Conservation (phyloP, 1,140 invertebrate species). For the Nebria ingens region DNA sequence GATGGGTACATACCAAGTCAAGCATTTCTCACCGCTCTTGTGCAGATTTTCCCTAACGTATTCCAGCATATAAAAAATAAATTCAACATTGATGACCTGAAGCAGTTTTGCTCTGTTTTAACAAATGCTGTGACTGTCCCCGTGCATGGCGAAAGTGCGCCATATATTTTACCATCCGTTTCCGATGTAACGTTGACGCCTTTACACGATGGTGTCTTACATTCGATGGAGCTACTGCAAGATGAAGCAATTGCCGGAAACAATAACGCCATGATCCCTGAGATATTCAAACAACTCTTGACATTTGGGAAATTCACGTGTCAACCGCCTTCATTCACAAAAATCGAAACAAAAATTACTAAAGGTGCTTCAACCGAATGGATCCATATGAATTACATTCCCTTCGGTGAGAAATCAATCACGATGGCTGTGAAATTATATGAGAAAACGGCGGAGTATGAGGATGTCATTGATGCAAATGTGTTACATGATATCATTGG, state of each 20-base stretch:
- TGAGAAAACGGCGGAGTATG: conserved; percentile 64
- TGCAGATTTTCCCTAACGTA: conserved; percentile 88
- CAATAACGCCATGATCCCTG: conserved; percentile 59
- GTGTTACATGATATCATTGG: conserved; percentile 69
- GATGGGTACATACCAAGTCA: conserved; percentile 79
- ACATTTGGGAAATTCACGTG: conserved; percentile 64
- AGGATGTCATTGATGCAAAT: conserved; percentile 61
- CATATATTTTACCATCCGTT: conserved; percentile 63
- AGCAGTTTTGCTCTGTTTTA: conserved; percentile 68
- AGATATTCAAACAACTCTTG: conserved; percentile 70
- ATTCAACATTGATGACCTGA: conserved; percentile 66
- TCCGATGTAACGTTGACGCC: conserved; percentile 66
- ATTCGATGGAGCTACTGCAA: conserved; percentile 69
- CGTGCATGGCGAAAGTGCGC: conserved; percentile 69
- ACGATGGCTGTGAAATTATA: conserved; percentile 75
- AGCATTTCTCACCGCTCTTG: conserved; percentile 82
- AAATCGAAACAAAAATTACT: conserved; percentile 40
- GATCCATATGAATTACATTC: conserved; percentile 78
- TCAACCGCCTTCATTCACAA: conserved; percentile 52
- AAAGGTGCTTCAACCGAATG: conserved; percentile 49
- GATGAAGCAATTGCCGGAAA: conserved; percentile 62
- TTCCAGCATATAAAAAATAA: conserved; percentile 78
- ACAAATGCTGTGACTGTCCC: conserved; percentile 70
- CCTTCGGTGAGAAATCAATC: conserved; percentile 77
- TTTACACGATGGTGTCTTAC: conserved; percentile 73